Conservation (phyloP, 1,140 invertebrate species). For the Scaptomyza pallida region DNA sequence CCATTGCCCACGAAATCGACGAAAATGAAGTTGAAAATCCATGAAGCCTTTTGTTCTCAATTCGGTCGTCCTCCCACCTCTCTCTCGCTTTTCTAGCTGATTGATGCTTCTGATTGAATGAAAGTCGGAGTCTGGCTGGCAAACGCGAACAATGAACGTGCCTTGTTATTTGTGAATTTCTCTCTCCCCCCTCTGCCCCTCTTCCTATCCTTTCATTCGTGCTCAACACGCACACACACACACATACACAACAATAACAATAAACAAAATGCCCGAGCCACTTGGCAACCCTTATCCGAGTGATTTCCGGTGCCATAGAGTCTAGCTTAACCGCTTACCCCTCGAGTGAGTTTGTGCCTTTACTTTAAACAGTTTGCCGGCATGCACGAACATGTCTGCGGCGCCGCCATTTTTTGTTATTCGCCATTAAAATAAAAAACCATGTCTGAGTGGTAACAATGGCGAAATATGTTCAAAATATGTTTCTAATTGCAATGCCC, state of each 20-base stretch:
- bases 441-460: slow-evolving; percentile 35
- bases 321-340: background rate
- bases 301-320: slow-evolving; percentile 29
- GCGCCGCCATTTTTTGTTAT: slow-evolving; percentile 57
- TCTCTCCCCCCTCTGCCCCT: background rate
- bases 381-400: slow-evolving; percentile 64
- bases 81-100: slow-evolving; percentile 12
- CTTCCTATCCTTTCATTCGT: too few relatives aligned
- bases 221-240: slow-evolving; percentile 8
- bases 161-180: background rate
- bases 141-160: slow-evolving; percentile 23
- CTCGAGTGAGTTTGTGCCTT: background rate
- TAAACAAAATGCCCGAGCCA: slow-evolving; percentile 7
- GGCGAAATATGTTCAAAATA: slow-evolving; percentile 46
- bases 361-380: slow-evolving; percentile 60
- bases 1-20: slow-evolving; percentile 76
- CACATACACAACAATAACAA: slow-evolving; percentile 25
- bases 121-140: slow-evolving; percentile 14
- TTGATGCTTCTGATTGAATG: slow-evolving; percentile 60
- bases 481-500: slow-evolving; percentile 64
- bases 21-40: slow-evolving; percentile 76
- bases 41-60: slow-evolving; percentile 25
- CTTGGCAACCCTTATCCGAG: slow-evolving; percentile 7
- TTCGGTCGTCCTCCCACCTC: background rate
- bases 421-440: slow-evolving; percentile 40